phyloP scores from a whole-genome alignment of 2,113 vertebrate species.

The Pterophyllum scalare region DNA sequence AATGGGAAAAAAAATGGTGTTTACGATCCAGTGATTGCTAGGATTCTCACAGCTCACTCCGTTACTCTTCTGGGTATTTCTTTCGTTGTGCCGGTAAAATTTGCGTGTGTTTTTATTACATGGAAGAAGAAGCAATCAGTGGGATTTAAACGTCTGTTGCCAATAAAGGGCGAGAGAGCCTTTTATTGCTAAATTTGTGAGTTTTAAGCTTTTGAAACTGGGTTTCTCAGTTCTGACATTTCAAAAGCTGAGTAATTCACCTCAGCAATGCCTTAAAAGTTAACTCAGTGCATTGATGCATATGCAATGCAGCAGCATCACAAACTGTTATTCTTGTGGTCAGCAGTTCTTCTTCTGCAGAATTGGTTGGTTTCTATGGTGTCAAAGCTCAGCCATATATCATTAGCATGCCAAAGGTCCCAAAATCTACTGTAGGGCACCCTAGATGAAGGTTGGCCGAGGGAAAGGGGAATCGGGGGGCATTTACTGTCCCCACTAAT shows the following conservation, averaged over 20 bases:
- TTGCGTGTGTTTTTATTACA: background rate
- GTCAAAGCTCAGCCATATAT: conserved; percentile 52
- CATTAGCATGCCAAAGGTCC: conserved; percentile 83
- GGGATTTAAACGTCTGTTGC: background rate
- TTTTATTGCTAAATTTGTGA: background rate
- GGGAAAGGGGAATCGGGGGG: conserved; percentile 25
- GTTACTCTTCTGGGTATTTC: background rate
- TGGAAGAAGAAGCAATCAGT: background rate
- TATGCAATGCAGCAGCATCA: background rate
- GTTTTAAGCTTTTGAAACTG: too few relatives aligned
- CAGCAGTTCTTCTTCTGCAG: conserved; percentile 1
- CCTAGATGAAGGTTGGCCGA: conserved; percentile 50
- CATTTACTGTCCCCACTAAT: conserved; percentile 79
- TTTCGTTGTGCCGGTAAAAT: background rate
- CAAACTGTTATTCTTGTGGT: background rate
- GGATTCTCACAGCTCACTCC: background rate
- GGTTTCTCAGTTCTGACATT: background rate
- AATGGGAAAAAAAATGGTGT: background rate
- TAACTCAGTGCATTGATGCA: background rate
- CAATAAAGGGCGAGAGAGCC: background rate
- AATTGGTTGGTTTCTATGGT: conserved; percentile 11
- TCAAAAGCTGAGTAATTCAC: background rate
- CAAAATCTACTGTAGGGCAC: conserved; percentile 60
- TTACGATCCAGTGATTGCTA: too few relatives aligned
- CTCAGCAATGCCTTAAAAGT: background rate